Evolutionary conservation across 2,113 vertebrate species (phyloP).

Genomic region (Atherinomorus stipes): DNA sequence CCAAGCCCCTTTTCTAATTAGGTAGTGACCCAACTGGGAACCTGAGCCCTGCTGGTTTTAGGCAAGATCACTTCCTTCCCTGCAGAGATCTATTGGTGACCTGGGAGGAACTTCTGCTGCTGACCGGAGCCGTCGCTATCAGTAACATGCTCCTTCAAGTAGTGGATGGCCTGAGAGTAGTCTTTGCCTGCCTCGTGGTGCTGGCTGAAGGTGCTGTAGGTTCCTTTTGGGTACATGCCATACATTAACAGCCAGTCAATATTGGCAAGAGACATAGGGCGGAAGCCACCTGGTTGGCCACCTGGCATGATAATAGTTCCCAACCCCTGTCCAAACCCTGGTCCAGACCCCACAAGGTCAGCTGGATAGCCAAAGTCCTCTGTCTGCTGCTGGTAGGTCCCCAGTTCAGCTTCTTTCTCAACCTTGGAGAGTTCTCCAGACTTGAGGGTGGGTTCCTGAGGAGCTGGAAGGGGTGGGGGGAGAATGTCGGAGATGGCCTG

Average conservation of each 20-base stretch:
- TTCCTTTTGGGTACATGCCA: constrained; percentile 44
- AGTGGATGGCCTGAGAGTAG: constrained; percentile 18
- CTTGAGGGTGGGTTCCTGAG: constrained; percentile 3
- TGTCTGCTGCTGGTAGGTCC: not conserved
- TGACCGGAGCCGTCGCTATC: rapidly evolving
- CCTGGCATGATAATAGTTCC: rapidly evolving
- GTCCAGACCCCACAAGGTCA: not conserved
- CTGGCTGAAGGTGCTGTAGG: not conserved
- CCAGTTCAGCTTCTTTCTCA: constrained; percentile 5
- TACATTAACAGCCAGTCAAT: constrained; percentile 38
- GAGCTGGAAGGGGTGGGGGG: not conserved
- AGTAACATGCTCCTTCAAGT: not conserved
- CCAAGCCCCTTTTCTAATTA: too few relatives aligned
- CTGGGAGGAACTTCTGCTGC: not conserved
- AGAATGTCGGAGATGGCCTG: not conserved
- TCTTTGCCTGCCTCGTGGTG: constrained; percentile 23
- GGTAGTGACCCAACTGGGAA: too few relatives aligned
- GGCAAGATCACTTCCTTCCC: too few relatives aligned
- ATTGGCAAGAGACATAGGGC: too few relatives aligned
- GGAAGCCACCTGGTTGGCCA: not conserved
- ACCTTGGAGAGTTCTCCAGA: constrained; percentile 18
- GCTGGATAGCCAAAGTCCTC: constrained; percentile 9
- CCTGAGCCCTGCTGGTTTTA: too few relatives aligned
- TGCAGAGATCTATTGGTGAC: too few relatives aligned
- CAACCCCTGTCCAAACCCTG: not conserved